These are phyloP conservation scores for honey bee (Apis mellifera) DNA, from an alignment of 1,140 invertebrate genomes.

Conservation along the genomic window DNA sequence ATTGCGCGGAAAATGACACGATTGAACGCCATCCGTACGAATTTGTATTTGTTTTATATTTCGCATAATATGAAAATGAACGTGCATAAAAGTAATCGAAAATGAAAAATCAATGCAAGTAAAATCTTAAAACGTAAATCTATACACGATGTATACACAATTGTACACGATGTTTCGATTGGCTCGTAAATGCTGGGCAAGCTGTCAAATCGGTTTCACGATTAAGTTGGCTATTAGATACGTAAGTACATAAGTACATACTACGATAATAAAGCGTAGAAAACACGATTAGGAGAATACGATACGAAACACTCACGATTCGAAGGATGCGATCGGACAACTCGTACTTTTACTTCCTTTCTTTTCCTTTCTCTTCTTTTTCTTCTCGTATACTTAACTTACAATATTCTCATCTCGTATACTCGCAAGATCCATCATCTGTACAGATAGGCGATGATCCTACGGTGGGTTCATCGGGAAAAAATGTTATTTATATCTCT, in stretches of 20 bases:
- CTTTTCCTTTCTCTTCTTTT: no score
- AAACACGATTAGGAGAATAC: constrained; percentile 24
- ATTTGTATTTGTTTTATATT: not conserved
- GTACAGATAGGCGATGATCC: constrained; percentile 10
- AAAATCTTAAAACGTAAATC: not conserved
- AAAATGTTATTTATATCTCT: not conserved
- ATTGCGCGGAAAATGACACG: not conserved
- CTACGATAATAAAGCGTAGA: constrained; percentile 45
- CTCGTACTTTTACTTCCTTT: not conserved
- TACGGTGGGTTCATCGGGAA: not conserved
- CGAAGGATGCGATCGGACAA: not conserved
- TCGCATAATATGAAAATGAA: not conserved
- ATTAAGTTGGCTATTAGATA: constrained; percentile 27
- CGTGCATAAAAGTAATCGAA: not conserved
- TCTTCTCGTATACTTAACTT: constrained; percentile 23
- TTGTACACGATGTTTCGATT: constrained; percentile 8
- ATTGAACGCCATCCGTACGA: not conserved
- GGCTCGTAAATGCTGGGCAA: constrained; percentile 20
- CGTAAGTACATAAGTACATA: constrained; percentile 35
- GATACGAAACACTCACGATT: constrained; percentile 8
- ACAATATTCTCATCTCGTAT: constrained; percentile 12
- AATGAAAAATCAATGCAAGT: not conserved
- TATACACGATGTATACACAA: constrained; percentile 17
- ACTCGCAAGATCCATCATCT: constrained; percentile 16
- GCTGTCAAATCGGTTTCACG: constrained; percentile 31